Evolutionary conservation across 2,113 vertebrate species (phyloP).

Genomic region (Micronisus gabar): DNA sequence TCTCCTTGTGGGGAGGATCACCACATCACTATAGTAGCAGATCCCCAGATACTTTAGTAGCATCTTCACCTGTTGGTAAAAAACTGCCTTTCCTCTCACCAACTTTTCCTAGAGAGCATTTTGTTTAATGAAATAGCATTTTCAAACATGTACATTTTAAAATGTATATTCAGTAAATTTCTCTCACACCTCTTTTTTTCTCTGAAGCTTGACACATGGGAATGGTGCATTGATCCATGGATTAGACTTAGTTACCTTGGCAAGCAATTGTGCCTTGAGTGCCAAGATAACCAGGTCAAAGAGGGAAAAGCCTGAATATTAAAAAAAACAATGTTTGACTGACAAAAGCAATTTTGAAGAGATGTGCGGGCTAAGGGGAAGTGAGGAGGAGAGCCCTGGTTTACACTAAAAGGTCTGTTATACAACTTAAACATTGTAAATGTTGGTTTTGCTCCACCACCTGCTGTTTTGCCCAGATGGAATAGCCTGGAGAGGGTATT

Average conservation of each 20-base stretch:
- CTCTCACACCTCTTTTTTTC: neutral
- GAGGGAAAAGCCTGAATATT: slow-evolving; percentile 14
- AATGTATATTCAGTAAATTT: neutral
- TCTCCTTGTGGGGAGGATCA: neutral
- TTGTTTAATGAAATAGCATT: neutral
- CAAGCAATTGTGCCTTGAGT: neutral
- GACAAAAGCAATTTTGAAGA: slow-evolving; percentile 56
- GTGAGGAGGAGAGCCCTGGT: neutral
- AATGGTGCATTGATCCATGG: slow-evolving; percentile 13
- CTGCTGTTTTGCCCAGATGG: slow-evolving; percentile 20
- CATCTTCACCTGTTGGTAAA: neutral
- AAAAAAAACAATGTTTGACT: slow-evolving; percentile 39
- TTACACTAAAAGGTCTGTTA: neutral
- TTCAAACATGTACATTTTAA: neutral
- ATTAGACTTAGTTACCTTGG: slow-evolving; percentile 63
- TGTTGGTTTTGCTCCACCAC: slow-evolving; percentile 44
- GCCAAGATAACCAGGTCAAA: slow-evolving; percentile 63
- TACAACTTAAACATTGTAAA: slow-evolving; percentile 22
- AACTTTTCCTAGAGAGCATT: neutral
- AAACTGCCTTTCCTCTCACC: neutral
- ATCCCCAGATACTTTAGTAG: neutral
- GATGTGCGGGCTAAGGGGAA: neutral
- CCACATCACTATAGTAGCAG: neutral
- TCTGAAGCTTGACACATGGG: neutral
- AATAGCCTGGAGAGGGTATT: slow-evolving; percentile 2